Conservation (phyloP, 2,797 vertebrate genomes). For the Buceros bicornis region DNA sequence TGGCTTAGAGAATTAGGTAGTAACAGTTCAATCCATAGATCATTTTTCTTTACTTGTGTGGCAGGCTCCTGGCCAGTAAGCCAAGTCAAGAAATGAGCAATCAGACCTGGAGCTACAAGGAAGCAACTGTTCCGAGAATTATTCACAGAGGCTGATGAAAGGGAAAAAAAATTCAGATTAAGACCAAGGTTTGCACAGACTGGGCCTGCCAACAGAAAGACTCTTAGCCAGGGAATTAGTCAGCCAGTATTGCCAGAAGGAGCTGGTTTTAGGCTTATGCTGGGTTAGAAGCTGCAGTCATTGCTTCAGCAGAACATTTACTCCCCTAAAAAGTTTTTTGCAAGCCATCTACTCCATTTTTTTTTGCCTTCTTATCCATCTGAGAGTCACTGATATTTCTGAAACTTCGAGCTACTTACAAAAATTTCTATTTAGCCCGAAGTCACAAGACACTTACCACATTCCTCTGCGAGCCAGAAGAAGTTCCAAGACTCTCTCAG, state of each 20-base stretch:
- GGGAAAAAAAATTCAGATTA: neutral
- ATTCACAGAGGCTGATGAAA: neutral
- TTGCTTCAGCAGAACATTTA: neutral
- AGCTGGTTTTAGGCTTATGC: neutral
- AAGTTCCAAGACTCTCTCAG: neutral
- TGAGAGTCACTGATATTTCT: neutral
- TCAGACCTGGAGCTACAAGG: conserved; percentile 6
- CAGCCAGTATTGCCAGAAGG: neutral
- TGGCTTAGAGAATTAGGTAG: neutral
- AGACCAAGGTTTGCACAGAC: conserved; percentile 37
- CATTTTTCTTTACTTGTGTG: neutral
- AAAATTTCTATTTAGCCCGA: neutral
- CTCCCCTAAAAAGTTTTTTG: neutral
- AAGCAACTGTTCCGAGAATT: conserved; percentile 22
- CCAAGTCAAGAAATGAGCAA: conserved; percentile 13
- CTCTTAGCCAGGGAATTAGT: neutral
- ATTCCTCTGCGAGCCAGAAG: neutral
- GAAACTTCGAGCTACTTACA: neutral
- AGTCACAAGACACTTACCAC: neutral
- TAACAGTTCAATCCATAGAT: neutral
- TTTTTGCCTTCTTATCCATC: neutral
- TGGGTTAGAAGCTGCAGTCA: neutral
- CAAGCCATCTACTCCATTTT: neutral
- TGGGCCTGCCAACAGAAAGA: neutral
- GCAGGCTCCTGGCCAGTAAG: neutral